Percentiles rank a stretch among this genome's conserved stretches.
Conservation (phyloP, 2,797 vertebrate species). For the Poeciliopsis paucimaculata region DNA sequence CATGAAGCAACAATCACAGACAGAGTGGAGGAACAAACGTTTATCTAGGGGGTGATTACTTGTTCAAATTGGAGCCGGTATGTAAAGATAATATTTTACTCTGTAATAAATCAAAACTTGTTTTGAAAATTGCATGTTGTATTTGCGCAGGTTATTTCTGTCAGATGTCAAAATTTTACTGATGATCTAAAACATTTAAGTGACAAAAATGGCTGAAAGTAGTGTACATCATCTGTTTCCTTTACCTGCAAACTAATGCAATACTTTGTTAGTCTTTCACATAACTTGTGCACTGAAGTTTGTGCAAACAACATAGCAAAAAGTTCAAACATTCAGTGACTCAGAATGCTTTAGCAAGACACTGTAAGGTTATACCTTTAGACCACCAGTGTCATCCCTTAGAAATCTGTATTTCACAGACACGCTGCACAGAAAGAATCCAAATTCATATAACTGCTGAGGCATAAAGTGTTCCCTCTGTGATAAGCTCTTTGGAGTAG, state of each 20-base stretch:
- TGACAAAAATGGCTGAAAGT: background rate
- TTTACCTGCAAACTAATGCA: background rate
- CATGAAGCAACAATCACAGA: background rate
- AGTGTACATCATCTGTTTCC: background rate
- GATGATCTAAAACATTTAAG: background rate
- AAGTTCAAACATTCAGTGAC: background rate
- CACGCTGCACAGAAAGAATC: slow-evolving; percentile 46
- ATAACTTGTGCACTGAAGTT: background rate
- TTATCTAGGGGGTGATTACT: background rate
- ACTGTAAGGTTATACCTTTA: slow-evolving; percentile 49
- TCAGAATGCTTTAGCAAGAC: background rate
- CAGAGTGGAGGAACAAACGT: background rate
- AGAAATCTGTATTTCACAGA: slow-evolving; percentile 51
- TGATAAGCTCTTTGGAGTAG: slow-evolving; percentile 74
- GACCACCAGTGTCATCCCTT: slow-evolving; percentile 44
- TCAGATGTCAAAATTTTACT: too few species aligned
- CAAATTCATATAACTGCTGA: slow-evolving; percentile 66
- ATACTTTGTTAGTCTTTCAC: background rate
- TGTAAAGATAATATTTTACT: too few species aligned
- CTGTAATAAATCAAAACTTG: too few species aligned
- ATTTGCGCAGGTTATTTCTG: too few species aligned
- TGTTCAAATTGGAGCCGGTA: background rate
- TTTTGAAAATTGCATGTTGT: too few species aligned
- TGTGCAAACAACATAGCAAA: background rate
- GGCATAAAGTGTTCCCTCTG: slow-evolving; percentile 71